Evolutionary conservation across 2,113 vertebrate species (phyloP), one percentile per base, ranked within the genome.

Genomic region (Romanogobio albipinnatus): DNA sequence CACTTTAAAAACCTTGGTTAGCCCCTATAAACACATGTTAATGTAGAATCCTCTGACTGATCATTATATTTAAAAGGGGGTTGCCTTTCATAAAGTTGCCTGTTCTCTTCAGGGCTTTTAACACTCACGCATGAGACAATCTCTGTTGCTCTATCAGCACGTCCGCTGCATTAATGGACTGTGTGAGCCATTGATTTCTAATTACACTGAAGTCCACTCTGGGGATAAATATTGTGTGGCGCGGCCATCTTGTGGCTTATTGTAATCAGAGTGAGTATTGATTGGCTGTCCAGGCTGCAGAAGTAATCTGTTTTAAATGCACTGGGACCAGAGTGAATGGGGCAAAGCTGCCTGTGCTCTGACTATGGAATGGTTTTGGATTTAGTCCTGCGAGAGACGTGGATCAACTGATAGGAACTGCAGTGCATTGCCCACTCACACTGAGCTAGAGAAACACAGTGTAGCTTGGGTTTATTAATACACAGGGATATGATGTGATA

Each of bases 291-390:
- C 92, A 89, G 92, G 88, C 91, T 94, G 91, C 94, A 94, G 92
- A 94, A 95, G 91, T 94, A 95, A 96, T 96, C 94, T 93, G 95
- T 96, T 96, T 95, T 93, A 94, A 95, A 95, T 93, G 90, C 90
- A 93, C 93, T 92, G 93, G 90, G 80, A 84, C 68, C 90, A 93
- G 90, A 86, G 86, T 33, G 33, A 70, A 77, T 86, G 83, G 80
- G 90, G 68, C 90, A 86, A 91, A 90, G 90, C 92, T 90, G 87
- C 88, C 56, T 93, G 92, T 91, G 90, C 89, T 91, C 87, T 83
- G 75, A 78, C 45, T 76, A 81, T 59, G 84, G 45, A 70, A 70
- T 70, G 62, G 26, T 6, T 66, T 82, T 1, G 22, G 66, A n/a
- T 43, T 68, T 29, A 58, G 49, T 43, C 80, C 13, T 19, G 49